Conservation (phyloP, 53 echinoderm and acorn worm genomes). For the Zoroaster sp. region DNA sequence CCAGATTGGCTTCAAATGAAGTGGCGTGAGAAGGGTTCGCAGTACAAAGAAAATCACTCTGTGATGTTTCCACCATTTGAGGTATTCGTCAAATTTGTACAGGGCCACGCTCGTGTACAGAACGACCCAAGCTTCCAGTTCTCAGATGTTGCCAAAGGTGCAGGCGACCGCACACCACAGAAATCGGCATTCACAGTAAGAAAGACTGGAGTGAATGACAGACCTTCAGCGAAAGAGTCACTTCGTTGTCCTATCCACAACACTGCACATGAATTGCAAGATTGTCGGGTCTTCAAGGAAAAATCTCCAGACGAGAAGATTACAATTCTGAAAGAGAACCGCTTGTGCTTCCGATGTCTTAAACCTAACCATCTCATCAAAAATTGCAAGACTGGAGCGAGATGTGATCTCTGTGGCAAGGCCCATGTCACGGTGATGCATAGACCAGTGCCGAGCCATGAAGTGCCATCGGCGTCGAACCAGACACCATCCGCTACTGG, state of each 20-base stretch:
- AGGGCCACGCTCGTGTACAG: conserved; percentile 54
- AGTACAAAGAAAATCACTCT: conserved; percentile 52
- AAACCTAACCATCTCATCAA: conserved; percentile 46
- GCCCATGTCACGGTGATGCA: conserved; percentile 40
- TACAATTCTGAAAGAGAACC: conserved; percentile 29
- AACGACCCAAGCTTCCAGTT: conserved; percentile 66
- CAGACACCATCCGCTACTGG: neutral
- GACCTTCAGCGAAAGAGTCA: neutral
- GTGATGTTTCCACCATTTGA: conserved; percentile 56
- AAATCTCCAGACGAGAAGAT: conserved; percentile 53
- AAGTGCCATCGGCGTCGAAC: neutral
- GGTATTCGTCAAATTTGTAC: conserved; percentile 65
- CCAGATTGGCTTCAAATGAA: conserved; percentile 52
- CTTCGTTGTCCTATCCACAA: conserved; percentile 64
- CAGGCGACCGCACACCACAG: neutral
- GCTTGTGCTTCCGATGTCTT: conserved; percentile 64
- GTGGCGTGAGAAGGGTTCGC: conserved; percentile 57
- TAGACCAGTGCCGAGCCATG: conserved; percentile 10
- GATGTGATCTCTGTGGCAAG: conserved; percentile 53
- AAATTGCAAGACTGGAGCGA: conserved; percentile 54
- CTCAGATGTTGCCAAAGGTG: conserved; percentile 15
- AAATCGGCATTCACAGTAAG: conserved; percentile 43
- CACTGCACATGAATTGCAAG: conserved; percentile 43
- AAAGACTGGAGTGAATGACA: conserved; percentile 46
- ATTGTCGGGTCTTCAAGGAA: conserved; percentile 56